These are phyloP conservation scores for Calyptomena viridis DNA, from an alignment of 2,113 vertebrate genomes.

Conservation along the genomic window DNA sequence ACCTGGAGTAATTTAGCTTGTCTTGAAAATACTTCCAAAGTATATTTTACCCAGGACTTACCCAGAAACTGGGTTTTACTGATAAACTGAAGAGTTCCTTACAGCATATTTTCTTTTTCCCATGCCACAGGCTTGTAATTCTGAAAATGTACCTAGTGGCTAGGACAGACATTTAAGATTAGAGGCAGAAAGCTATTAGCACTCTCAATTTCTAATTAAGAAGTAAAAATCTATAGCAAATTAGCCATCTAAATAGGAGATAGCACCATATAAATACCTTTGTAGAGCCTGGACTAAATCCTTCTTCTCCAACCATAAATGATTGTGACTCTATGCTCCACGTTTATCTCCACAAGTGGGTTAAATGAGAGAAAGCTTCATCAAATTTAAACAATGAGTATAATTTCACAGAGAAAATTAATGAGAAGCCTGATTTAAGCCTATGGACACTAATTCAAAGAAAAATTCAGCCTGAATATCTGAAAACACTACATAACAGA, in stretches of 20 bases:
- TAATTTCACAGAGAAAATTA: slow-evolving; percentile 35
- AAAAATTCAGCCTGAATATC: background rate
- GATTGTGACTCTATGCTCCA: background rate
- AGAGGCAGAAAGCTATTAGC: slow-evolving; percentile 53
- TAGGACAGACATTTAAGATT: background rate
- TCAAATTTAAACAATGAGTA: slow-evolving; percentile 13
- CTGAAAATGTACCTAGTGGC: background rate
- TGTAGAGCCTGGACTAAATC: slow-evolving; percentile 38
- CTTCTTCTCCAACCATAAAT: background rate
- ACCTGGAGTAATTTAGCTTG: background rate
- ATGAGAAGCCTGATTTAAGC: slow-evolving; percentile 1
- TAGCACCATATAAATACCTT: slow-evolving; percentile 27
- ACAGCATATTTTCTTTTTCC: background rate
- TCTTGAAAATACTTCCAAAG: background rate
- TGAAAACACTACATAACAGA: background rate
- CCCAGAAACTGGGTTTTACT: background rate
- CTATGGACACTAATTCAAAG: background rate
- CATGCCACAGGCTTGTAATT: background rate
- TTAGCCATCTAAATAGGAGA: slow-evolving; percentile 42
- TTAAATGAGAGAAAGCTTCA: background rate
- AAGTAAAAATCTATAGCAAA: slow-evolving; percentile 60
- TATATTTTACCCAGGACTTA: background rate
- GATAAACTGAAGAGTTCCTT: background rate
- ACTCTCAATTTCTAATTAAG: slow-evolving; percentile 59
- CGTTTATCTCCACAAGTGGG: background rate